Percentiles rank a stretch among this genome's conserved stretches.
phyloP scores from a whole-genome alignment of 2,888 invertebrate species.

The Caenorhabditis sulstoni region DNA sequence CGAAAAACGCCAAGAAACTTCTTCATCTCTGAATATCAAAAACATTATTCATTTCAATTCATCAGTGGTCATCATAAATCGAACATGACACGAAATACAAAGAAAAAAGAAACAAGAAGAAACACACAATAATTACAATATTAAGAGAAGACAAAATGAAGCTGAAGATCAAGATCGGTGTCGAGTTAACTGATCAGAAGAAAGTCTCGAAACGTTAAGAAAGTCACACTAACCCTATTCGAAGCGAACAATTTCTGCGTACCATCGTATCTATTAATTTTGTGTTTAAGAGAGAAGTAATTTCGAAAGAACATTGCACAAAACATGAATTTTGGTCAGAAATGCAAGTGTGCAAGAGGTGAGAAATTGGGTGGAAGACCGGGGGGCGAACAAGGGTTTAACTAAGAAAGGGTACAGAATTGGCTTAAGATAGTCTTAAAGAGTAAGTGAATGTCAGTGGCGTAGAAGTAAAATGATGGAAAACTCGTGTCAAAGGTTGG shows the following conservation, averaged over 20 bases:
- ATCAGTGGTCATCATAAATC: conserved; percentile 5
- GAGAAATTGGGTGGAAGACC: conserved; percentile 21
- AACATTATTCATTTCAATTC: too few relatives aligned
- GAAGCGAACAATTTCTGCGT: conserved; percentile 38
- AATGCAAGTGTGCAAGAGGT: conserved; percentile 13
- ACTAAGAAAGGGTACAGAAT: background rate
- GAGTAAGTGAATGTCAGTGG: conserved; percentile 32
- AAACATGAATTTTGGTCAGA: conserved; percentile 16
- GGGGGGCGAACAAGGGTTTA: conserved; percentile 7
- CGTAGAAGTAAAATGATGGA: conserved; percentile 20
- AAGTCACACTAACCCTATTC: conserved; percentile 54
- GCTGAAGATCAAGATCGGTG: conserved; percentile 45
- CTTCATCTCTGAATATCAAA: too few relatives aligned
- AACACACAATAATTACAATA: conserved; percentile 17
- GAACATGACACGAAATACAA: conserved; percentile 18
- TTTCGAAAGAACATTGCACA: conserved; percentile 43
- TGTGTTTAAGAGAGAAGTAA: too few relatives aligned
- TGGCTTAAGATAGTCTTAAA: background rate
- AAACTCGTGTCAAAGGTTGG: conserved; percentile 39
- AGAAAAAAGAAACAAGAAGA: conserved; percentile 9
- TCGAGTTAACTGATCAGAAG: conserved; percentile 47
- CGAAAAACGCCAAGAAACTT: background rate
- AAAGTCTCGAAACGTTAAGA: conserved; percentile 13
- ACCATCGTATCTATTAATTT: conserved; percentile 31
- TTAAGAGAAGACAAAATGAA: background rate